Conservation (phyloP, 2,797 vertebrate species). For the Hemibagrus guttatus region DNA sequence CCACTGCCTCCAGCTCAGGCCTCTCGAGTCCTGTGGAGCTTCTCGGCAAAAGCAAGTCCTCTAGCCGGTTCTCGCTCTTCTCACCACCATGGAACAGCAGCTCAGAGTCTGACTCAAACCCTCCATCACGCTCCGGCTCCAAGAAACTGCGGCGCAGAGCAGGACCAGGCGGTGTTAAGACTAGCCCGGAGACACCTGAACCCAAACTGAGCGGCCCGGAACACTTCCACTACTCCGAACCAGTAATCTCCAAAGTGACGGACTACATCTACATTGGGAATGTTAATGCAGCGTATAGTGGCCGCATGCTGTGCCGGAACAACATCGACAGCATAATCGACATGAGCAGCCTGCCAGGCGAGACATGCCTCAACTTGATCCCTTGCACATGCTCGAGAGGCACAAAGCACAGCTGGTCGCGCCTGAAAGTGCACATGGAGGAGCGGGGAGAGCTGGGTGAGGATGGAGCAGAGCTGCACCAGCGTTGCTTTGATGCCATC, state of each 20-base stretch:
- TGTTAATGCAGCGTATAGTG: slow-evolving; percentile 75
- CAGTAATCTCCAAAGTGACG: slow-evolving; percentile 74
- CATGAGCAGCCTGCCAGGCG: slow-evolving; percentile 76
- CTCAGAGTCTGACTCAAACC: slow-evolving; percentile 76
- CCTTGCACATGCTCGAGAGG: slow-evolving; percentile 79
- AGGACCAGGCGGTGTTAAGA: slow-evolving; percentile 31
- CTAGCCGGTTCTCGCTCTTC: slow-evolving; percentile 78
- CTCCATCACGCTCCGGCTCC: slow-evolving; percentile 69
- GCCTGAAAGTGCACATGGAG: slow-evolving; percentile 79
- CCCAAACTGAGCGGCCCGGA: slow-evolving; percentile 53
- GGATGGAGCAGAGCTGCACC: slow-evolving; percentile 64
- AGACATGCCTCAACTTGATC: slow-evolving; percentile 72
- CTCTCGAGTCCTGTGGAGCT: slow-evolving; percentile 70
- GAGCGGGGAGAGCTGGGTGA: slow-evolving; percentile 63
- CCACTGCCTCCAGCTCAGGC: slow-evolving; percentile 61
- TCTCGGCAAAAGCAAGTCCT: slow-evolving; percentile 74
- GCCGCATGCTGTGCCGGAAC: slow-evolving; percentile 74
- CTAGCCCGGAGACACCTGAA: slow-evolving; percentile 60
- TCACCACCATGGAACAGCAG: slow-evolving; percentile 74
- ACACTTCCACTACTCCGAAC: slow-evolving; percentile 76
- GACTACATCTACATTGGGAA: slow-evolving; percentile 81
- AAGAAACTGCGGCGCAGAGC: slow-evolving; percentile 74
- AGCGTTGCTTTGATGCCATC: slow-evolving; percentile 79
- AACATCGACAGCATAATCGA: slow-evolving; percentile 80
- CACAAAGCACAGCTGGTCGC: slow-evolving; percentile 80